phyloP scores from a whole-genome alignment of 2,888 invertebrate species.

The Tridacna crocea region DNA sequence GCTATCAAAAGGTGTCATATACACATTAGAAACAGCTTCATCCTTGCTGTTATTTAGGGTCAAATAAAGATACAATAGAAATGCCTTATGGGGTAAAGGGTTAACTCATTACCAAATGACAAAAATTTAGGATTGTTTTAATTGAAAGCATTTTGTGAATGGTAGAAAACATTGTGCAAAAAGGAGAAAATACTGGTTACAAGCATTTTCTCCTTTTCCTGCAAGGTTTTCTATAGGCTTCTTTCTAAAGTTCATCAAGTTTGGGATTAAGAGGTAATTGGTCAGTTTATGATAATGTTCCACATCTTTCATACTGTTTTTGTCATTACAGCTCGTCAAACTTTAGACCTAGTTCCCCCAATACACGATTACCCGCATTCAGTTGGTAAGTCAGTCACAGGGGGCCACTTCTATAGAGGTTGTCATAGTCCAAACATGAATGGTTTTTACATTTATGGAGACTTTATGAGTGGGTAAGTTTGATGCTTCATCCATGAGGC shows the following conservation, averaged over 20 bases:
- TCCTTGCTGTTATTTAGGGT: too few species aligned
- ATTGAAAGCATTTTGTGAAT: too few species aligned
- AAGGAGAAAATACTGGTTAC: not conserved
- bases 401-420: constrained; percentile 79
- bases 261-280: not conserved
- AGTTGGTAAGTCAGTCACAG: constrained; percentile 78
- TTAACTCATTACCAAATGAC: too few species aligned
- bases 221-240: too few species aligned
- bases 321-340: constrained; percentile 2
- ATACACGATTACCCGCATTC: constrained; percentile 69
- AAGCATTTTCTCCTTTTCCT: not conserved
- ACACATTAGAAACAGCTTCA: too few species aligned
- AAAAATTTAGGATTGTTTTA: too few species aligned
- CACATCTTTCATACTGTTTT: not conserved
- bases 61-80: too few species aligned
- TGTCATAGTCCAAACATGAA: constrained; percentile 76
- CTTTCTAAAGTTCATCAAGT: too few species aligned
- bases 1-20: too few species aligned
- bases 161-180: not conserved
- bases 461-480: constrained; percentile 76
- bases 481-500: not conserved
- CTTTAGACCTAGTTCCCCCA: constrained; percentile 30
- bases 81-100: too few species aligned
- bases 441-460: constrained; percentile 78
- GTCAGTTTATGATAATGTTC: not conserved